phyloP scores from a whole-genome alignment of 2,113 vertebrate species.

The Bos indicus region DNA sequence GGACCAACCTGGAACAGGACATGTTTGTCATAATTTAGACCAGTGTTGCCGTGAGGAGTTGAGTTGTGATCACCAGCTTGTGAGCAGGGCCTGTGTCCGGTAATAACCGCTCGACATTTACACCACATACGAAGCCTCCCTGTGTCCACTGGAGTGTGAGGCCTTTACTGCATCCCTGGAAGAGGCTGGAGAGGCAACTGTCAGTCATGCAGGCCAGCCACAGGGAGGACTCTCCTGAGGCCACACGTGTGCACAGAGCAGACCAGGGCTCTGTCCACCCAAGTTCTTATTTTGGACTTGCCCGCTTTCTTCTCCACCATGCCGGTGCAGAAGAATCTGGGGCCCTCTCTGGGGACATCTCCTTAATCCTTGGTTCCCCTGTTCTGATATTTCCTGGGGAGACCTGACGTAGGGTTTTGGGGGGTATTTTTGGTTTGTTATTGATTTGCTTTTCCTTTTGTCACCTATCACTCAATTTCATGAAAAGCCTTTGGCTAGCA shows the following conservation, averaged over 20 bases:
- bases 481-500: not conserved
- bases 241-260: accelerated
- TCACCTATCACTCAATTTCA: not conserved
- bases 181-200: not conserved
- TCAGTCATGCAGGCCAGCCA: not conserved
- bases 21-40: not conserved
- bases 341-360: not conserved
- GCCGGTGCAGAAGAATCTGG: not conserved
- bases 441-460: not conserved
- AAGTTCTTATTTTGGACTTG: not conserved
- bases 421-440: accelerated
- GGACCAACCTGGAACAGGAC: not conserved
- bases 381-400: not conserved
- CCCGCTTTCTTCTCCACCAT: not conserved
- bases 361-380: not conserved
- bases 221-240: not conserved
- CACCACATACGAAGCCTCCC: not conserved
- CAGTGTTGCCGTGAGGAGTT: not conserved
- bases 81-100: not conserved
- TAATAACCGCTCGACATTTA: not conserved
- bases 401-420: not conserved
- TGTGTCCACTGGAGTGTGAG: not conserved
- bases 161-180: not conserved
- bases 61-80: not conserved
- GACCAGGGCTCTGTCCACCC: not conserved